phyloP scores from a whole-genome alignment of 2,113 vertebrate genomes.

The Labrus mixtus region DNA sequence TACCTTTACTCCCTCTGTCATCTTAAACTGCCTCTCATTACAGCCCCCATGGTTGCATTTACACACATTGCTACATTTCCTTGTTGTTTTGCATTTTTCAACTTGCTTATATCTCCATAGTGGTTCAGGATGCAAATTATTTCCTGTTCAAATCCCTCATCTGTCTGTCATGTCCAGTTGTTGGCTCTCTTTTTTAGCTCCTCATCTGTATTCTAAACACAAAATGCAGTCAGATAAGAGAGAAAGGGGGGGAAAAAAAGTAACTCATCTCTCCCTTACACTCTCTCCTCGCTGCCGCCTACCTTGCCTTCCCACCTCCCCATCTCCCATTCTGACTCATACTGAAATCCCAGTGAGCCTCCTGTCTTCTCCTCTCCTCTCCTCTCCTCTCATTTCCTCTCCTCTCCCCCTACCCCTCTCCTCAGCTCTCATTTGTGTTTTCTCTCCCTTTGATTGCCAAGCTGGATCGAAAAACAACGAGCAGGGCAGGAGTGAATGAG shows the following conservation, averaged over 20 bases:
- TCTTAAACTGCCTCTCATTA: conserved; percentile 21
- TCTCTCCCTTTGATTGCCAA: conserved; percentile 83
- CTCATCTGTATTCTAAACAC: conserved; percentile 80
- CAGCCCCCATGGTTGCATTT: conserved; percentile 10
- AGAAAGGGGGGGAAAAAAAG: conserved; percentile 33
- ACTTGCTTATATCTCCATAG: conserved; percentile 36
- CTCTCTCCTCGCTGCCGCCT: conserved; percentile 74
- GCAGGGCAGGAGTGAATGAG: conserved; percentile 71
- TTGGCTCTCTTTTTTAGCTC: conserved; percentile 56
- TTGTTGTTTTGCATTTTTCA: conserved; percentile 22
- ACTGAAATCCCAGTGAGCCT: conserved; percentile 81
- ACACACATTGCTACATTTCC: conserved; percentile 14
- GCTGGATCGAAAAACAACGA: conserved; percentile 76
- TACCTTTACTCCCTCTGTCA: conserved; percentile 20
- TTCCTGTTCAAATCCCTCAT: conserved; percentile 56
- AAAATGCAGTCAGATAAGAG: conserved; percentile 75
- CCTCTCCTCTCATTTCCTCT: too few relatives aligned
- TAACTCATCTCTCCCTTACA: conserved; percentile 61
- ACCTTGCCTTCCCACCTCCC: conserved; percentile 75
- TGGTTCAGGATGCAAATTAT: conserved; percentile 50
- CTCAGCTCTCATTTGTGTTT: conserved; percentile 81
- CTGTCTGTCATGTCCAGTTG: conserved; percentile 61
- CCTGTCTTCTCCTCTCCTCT: background rate
- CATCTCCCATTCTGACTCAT: conserved; percentile 82
- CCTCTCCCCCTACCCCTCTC: conserved; percentile 32